Evolutionary conservation across 2,113 vertebrate species (phyloP), one percentile per base, ranked within the genome.

Genomic region (Romanogobio albipinnatus): DNA sequence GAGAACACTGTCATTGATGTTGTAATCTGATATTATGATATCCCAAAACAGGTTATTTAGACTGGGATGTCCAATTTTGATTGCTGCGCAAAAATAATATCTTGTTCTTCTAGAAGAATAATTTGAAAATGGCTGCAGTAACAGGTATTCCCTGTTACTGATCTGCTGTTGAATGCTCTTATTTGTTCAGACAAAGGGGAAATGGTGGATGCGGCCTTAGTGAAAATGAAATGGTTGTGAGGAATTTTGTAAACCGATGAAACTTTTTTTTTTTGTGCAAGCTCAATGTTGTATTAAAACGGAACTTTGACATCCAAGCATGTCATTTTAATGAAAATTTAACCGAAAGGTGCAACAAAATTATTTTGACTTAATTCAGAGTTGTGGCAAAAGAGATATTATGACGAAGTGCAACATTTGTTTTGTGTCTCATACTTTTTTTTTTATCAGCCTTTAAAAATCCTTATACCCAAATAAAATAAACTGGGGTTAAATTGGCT

Each of bases 21-120:
- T 53, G 36, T 22, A 73, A 82, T 62, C 10, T 24, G 19, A 78
- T 82, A 51, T 74, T 17, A 76, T 74, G 66, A 36, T 76, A 84
- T 90, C 82, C 82, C 82, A 85, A 58, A 75, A 56, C 70, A 56
- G 53, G 29, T 53, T 7, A 58, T 58, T 66, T 68, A 73, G 11
- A 74, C 64, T 83, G 87, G 87, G 88, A 87, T 89, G 84, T 87
- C 74, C 36, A 47, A 74, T 84, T 85, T 77, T 89, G 64, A 85
- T 90, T 90, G 90, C 88, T 90, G 87, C 89, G 84, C 88, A 90
- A 90, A 49, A 90, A 81, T 77, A 47, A n/a, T 84, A 83, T 85
- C 85, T 86, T 83, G 79, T 87, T 88, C 87, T 89, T 91, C 86
- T 85, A 66, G 73, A 47, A 45, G 86, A 84, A 87, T 86, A 86